Percentiles rank a stretch among this genome's conserved stretches.
Evolutionary conservation across 2,797 vertebrate genomes (phyloP).

Genomic region (Microhierax caerulescens): DNA sequence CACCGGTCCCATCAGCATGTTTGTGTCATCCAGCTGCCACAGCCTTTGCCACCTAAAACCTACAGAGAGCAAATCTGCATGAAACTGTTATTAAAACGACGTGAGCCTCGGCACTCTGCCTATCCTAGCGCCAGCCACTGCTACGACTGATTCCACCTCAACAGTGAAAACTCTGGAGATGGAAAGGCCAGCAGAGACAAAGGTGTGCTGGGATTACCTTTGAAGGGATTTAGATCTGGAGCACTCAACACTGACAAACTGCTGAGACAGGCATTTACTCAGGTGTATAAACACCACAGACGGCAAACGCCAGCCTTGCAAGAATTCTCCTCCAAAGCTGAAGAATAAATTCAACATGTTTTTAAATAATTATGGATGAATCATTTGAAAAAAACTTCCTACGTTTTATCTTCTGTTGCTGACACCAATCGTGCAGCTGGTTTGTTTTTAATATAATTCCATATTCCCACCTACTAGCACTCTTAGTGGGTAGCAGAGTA

Average conservation of each 20-base stretch:
- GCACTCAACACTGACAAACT: background rate
- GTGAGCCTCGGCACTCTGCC: background rate
- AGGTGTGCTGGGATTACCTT: constrained; percentile 37
- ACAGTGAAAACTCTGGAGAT: background rate
- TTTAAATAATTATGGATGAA: constrained; percentile 53
- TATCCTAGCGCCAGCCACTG: background rate
- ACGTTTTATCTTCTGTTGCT: constrained; percentile 22
- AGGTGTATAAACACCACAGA: constrained; percentile 24
- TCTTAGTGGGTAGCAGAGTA: background rate
- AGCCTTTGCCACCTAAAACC: background rate
- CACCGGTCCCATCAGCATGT: background rate
- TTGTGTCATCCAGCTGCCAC: background rate
- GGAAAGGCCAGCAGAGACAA: background rate
- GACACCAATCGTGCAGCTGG: background rate
- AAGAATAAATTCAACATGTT: constrained; percentile 48
- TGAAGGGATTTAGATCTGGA: constrained; percentile 56
- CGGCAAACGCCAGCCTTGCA: background rate
- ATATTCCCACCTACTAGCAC: background rate
- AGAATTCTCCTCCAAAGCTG: constrained; percentile 26
- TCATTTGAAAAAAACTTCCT: background rate
- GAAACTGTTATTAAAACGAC: background rate
- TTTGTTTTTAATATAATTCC: constrained; percentile 4
- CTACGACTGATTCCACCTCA: background rate
- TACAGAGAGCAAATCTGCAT: background rate
- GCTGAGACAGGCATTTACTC: constrained; percentile 57